phyloP scores from a whole-genome alignment of 1,140 invertebrate genomes.

The Brachionus rotundiformis region DNA sequence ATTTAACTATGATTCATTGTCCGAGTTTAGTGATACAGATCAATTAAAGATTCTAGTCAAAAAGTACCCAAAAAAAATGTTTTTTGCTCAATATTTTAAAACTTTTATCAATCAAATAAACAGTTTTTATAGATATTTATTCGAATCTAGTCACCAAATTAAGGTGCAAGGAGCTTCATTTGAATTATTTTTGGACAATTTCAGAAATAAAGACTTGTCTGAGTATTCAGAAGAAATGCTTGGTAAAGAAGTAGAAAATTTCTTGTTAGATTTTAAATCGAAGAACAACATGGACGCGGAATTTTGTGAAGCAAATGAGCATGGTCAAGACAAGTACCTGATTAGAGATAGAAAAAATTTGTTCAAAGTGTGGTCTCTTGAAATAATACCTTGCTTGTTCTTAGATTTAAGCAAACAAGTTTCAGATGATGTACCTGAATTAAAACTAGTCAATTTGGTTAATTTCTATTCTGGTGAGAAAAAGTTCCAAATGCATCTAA shows the following conservation, averaged over 20 bases:
- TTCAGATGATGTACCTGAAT: neutral
- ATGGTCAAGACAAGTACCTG: neutral
- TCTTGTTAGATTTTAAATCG: neutral
- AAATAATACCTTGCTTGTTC: slow-evolving; percentile 19
- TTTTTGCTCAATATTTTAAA: neutral
- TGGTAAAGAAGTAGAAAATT: neutral
- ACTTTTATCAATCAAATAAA: neutral
- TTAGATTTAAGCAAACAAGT: neutral
- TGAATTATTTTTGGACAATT: neutral
- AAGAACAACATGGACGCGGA: neutral
- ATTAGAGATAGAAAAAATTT: neutral
- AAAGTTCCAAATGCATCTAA: neutral
- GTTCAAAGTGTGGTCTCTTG: slow-evolving; percentile 21
- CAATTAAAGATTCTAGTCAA: neutral
- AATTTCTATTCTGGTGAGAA: neutral
- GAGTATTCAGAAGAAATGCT: neutral
- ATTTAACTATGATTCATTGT: neutral
- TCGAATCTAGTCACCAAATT: neutral
- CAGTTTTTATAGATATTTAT: slow-evolving; percentile 1
- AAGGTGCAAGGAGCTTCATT: neutral
- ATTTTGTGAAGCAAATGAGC: neutral
- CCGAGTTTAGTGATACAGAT: neutral
- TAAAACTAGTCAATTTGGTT: neutral
- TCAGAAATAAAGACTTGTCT: neutral
- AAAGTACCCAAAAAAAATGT: neutral